phyloP scores from a whole-genome alignment of 1,140 invertebrate species.

The Gryllus bimaculatus region DNA sequence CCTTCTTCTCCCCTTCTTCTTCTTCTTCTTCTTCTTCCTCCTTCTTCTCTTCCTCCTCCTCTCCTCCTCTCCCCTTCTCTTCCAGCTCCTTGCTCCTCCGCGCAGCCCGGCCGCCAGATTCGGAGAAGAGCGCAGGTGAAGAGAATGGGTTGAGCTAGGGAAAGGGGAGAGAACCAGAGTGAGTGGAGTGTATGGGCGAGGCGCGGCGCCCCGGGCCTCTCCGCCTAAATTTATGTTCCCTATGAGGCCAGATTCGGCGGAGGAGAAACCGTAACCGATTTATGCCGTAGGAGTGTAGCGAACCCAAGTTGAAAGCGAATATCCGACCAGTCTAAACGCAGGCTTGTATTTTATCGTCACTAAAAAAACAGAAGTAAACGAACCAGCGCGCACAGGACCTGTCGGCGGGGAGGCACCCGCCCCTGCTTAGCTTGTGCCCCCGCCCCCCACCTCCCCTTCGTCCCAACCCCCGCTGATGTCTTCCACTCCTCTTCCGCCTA shows the following conservation, averaged over 20 bases:
- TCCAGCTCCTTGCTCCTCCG: too few species aligned
- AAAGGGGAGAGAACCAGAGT: too few species aligned
- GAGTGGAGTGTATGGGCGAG: too few species aligned
- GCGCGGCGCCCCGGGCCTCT: too few species aligned
- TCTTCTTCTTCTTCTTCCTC: too few species aligned
- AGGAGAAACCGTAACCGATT: neutral
- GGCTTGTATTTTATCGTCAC: neutral
- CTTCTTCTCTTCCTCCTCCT: too few species aligned
- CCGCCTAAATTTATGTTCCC: neutral
- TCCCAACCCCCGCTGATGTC: neutral
- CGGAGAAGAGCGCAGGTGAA: too few species aligned
- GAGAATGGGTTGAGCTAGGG: too few species aligned
- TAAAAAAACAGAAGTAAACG: neutral
- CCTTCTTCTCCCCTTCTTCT: too few species aligned
- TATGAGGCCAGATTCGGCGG: neutral
- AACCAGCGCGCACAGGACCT: neutral
- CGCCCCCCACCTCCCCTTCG: neutral
- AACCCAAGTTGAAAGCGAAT: neutral
- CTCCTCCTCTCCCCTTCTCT: too few species aligned
- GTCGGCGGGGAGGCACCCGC: neutral
- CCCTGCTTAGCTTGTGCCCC: neutral
- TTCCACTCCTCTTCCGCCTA: neutral
- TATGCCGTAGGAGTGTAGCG: neutral
- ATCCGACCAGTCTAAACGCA: neutral
- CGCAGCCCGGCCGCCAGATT: too few species aligned